A percentile compares a stretch with the other conserved stretches of the same genome.
Conservation (phyloP, 2,888 invertebrate species). For the Biston betularia region DNA sequence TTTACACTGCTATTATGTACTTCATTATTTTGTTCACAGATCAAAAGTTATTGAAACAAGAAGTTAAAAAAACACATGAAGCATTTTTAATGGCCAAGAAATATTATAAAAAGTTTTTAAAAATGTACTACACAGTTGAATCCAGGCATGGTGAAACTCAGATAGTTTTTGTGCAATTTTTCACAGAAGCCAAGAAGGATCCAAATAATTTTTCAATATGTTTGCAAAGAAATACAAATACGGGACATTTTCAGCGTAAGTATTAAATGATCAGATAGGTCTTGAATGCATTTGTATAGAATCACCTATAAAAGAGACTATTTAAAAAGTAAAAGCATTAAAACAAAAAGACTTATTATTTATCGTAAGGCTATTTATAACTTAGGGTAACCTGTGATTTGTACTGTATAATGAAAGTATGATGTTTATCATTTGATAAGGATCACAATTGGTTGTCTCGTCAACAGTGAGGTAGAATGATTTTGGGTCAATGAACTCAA, state of each 20-base stretch:
- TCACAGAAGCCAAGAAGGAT: conserved; percentile 75
- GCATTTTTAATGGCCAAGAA: conserved; percentile 81
- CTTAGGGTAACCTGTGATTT: too few species aligned
- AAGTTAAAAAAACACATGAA: conserved; percentile 80
- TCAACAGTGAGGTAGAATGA: too few species aligned
- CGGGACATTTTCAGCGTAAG: conserved; percentile 71
- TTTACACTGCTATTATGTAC: too few species aligned
- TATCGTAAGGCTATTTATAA: too few species aligned
- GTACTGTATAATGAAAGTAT: too few species aligned
- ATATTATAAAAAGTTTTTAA: conserved; percentile 75
- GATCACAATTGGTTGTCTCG: too few species aligned
- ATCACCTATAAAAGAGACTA: too few species aligned
- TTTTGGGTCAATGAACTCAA: too few species aligned
- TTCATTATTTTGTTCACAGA: conserved; percentile 53
- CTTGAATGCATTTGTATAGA: neutral
- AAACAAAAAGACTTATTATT: too few species aligned
- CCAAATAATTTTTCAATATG: conserved; percentile 71
- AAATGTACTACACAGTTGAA: conserved; percentile 76
- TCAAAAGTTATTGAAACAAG: conserved; percentile 71
- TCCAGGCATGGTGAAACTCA: conserved; percentile 60
- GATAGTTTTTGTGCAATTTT: conserved; percentile 74
- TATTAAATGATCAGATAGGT: conserved; percentile 32
- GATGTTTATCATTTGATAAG: too few species aligned
- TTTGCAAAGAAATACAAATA: conserved; percentile 60
- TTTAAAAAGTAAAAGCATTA: too few species aligned